Conservation (phyloP, 2,888 invertebrate species). For the Ennomos quercinarius region DNA sequence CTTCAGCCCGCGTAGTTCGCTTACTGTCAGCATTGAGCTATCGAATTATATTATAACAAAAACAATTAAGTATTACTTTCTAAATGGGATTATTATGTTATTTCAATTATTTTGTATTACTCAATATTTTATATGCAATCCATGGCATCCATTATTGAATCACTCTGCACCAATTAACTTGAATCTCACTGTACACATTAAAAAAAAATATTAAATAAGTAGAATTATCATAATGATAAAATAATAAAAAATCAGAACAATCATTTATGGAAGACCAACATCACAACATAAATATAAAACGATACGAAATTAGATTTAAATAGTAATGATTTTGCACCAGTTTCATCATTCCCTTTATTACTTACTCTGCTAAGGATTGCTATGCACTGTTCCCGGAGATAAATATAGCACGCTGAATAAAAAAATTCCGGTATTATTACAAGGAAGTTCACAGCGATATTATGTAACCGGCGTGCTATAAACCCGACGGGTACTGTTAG, state of each 20-base stretch:
- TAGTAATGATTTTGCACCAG: constrained; percentile 68
- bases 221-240: constrained; percentile 70
- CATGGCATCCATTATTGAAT: constrained; percentile 61
- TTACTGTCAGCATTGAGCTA: constrained; percentile 19
- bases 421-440: not conserved
- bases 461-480: constrained; percentile 3
- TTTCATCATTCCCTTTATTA: constrained; percentile 31
- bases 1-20: constrained; percentile 1
- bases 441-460: not conserved
- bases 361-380: constrained; percentile 28
- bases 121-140: constrained; percentile 50
- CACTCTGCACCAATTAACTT: constrained; percentile 51
- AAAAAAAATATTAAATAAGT: constrained; percentile 69
- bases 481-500: not conserved
- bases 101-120: constrained; percentile 35
- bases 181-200: constrained; percentile 66
- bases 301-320: constrained; percentile 67
- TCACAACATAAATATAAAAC: constrained; percentile 83
- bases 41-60: constrained; percentile 34
- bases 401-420: constrained; percentile 13
- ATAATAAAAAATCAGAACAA: constrained; percentile 55
- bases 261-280: constrained; percentile 82
- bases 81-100: constrained; percentile 37
- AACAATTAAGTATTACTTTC: constrained; percentile 34
- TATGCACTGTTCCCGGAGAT: constrained; percentile 18